A percentile compares a stretch with the other conserved stretches of the same genome.
Conservation (phyloP, 2,888 invertebrate genomes). For the Lasioglossum leucozonium region DNA sequence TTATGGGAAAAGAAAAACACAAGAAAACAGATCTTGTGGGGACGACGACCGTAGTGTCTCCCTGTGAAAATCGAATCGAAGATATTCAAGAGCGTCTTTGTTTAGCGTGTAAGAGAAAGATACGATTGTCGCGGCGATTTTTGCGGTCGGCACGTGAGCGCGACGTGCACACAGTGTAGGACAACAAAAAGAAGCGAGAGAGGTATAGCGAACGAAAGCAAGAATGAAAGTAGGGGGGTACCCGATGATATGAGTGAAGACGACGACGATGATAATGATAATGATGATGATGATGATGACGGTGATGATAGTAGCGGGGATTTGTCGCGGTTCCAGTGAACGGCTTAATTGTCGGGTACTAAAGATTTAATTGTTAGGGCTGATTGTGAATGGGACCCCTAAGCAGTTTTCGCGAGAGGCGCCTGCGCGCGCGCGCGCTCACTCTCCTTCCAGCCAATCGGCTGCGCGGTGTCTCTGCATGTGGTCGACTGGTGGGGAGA, state of each 20-base stretch:
- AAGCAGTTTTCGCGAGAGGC: conserved; percentile 73
- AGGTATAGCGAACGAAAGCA: neutral
- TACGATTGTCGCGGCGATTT: conserved; percentile 19
- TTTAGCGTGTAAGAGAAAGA: conserved; percentile 36
- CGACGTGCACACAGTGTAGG: conserved; percentile 26
- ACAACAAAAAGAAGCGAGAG: neutral
- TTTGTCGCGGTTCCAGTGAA: neutral
- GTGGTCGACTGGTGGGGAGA: conserved; percentile 9
- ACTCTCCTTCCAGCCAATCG: conserved; percentile 12
- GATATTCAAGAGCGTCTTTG: conserved; percentile 30
- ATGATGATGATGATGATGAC: neutral
- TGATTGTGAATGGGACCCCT: conserved; percentile 77
- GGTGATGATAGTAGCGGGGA: neutral
- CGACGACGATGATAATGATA: neutral
- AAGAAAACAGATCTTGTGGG: neutral
- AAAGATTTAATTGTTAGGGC: conserved; percentile 62
- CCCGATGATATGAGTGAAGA: conserved; percentile 17
- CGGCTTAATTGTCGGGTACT: conserved; percentile 54
- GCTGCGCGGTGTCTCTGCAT: neutral
- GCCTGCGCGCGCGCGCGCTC: conserved; percentile 50
- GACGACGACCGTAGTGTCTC: neutral
- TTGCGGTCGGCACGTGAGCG: conserved; percentile 6
- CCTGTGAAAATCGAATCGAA: neutral
- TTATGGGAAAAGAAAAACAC: too few species aligned
- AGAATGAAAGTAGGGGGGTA: conserved; percentile 46